These are phyloP conservation scores for Zosterops pallidus DNA, from an alignment of 2,113 vertebrate species.

Conservation along the genomic window DNA sequence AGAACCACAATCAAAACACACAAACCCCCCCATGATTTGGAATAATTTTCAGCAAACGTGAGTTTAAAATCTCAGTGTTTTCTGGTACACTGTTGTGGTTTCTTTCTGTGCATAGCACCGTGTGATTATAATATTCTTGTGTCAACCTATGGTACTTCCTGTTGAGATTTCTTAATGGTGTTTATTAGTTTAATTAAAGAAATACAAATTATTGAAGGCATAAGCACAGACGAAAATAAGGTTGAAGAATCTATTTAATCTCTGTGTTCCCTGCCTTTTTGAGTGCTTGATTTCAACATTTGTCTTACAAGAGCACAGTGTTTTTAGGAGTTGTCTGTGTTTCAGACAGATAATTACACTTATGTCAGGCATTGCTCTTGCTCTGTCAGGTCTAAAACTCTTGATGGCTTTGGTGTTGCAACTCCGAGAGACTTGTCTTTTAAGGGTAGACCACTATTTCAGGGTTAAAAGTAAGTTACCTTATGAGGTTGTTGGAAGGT, in stretches of 20 bases:
- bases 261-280: not conserved
- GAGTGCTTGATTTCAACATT: not conserved
- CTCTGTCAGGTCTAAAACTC: not conserved
- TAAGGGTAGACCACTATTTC: not conserved
- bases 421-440: not conserved
- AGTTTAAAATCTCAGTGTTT: not conserved
- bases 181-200: constrained; percentile 32
- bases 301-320: not conserved
- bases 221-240: not conserved
- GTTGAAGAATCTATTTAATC: not conserved
- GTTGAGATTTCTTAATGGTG: not conserved
- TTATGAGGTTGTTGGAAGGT: not conserved
- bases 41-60: not conserved
- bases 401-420: not conserved
- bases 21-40: fast-evolving
- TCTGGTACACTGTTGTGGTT: not conserved
- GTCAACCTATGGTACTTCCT: not conserved
- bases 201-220: not conserved
- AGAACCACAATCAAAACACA: not conserved
- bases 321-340: not conserved
- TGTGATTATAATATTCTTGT: not conserved
- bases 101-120: not conserved
- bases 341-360: not conserved
- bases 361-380: not conserved
- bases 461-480: not conserved